Percentiles rank a stretch among this genome's conserved stretches.
These are phyloP conservation scores for Dione vanillae DNA, from an alignment of 2,888 invertebrate species.

Conservation along the genomic window DNA sequence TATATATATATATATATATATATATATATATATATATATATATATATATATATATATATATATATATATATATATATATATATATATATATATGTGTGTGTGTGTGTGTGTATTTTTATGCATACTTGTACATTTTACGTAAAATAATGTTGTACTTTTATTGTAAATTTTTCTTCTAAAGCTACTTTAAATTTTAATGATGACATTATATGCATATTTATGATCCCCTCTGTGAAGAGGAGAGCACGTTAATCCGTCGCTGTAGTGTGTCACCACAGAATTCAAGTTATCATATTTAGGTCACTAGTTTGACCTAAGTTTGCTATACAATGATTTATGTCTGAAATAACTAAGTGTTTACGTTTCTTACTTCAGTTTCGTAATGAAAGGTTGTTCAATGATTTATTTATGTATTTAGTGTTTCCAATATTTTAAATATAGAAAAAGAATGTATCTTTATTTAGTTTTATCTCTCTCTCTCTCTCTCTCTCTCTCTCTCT, in stretches of 20 bases:
- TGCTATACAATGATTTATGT: conserved; percentile 11
- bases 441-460: too few species aligned
- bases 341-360: neutral
- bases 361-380: neutral
- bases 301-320: conserved; percentile 14
- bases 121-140: too few species aligned
- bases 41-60: too few species aligned
- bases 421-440: too few species aligned
- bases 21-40: too few species aligned
- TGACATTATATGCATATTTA: conserved; percentile 20
- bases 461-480: too few species aligned
- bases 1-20: too few species aligned
- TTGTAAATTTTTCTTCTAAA: neutral
- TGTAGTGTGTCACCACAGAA: conserved; percentile 7
- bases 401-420: neutral
- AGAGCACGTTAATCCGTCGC: conserved; percentile 23
- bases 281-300: conserved; percentile 8
- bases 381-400: neutral
- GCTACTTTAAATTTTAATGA: neutral
- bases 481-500: too few species aligned
- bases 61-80: too few species aligned
- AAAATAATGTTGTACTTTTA: neutral
- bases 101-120: too few species aligned
- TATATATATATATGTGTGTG: too few species aligned
- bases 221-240: neutral